Evolutionary conservation across 2,797 vertebrate genomes (phyloP).

Genomic region (Rhinophrynus dorsalis): DNA sequence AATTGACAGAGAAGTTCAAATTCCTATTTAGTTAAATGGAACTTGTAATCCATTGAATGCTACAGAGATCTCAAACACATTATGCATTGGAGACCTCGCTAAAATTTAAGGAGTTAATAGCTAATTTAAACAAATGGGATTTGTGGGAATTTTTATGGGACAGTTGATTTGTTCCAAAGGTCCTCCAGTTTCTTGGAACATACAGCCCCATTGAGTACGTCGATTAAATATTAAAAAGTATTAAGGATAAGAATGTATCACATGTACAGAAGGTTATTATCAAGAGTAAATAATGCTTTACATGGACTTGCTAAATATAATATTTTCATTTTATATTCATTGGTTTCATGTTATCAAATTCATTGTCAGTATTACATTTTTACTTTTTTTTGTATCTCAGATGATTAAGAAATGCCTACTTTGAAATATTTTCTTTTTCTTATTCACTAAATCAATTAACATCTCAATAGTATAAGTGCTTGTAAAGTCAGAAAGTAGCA

Average conservation of each 20-base stretch:
- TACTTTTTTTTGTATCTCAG: not conserved
- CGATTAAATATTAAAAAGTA: too few relatives aligned
- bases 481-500: not conserved
- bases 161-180: too few relatives aligned
- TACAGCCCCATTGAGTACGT: too few relatives aligned
- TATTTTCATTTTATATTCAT: not conserved
- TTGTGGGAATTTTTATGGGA: too few relatives aligned
- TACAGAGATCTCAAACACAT: too few relatives aligned
- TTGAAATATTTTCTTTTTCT: conserved; percentile 16
- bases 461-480: conserved; percentile 17
- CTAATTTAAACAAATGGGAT: too few relatives aligned
- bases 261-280: not conserved
- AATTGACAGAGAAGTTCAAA: too few relatives aligned
- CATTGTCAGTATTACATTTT: conserved; percentile 9
- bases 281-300: not conserved
- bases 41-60: too few relatives aligned
- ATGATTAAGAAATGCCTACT: conserved; percentile 1
- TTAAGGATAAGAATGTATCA: not conserved
- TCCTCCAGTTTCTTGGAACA: too few relatives aligned
- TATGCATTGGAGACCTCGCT: too few relatives aligned
- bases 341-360: not conserved
- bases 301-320: not conserved
- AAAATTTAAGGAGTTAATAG: too few relatives aligned
- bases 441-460: not conserved
- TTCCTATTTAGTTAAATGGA: too few relatives aligned